Evolutionary conservation across 2,797 vertebrate species (phyloP), one percentile per base, ranked within the genome.

Genomic region (Discoglossus pictus): DNA sequence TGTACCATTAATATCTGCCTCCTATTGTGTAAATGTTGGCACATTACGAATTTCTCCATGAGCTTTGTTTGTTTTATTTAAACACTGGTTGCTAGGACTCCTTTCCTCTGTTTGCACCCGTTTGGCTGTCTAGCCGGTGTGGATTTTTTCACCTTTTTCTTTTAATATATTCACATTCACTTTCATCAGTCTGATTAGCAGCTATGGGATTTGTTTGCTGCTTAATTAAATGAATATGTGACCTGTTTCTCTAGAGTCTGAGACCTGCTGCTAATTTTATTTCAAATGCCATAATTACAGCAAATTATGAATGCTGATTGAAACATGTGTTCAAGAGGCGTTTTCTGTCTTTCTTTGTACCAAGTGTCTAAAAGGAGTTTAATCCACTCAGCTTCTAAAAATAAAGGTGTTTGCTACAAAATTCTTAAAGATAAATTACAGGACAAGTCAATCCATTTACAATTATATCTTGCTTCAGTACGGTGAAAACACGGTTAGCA

Each of bases 41-140:
- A 50, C 44, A 48, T 54, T 42, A 38, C 7, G 9, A 39, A 21
- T 42, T 25, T 17, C 16, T 16, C 12, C 59, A 34, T 40, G 11
- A 15, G 17, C 3, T 25, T n/a, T 55, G 34, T 55, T 55, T 55
- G 31, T 53, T 46, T 46, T 35, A 36, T 55, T 55, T 46, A 61
- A 69, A 55, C 48, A 55, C 31, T 13, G 25, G 59, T 61, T 69
- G 66, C 66, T 55, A 53, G 17, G 66, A 31, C 39, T 25, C 35
- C 1, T 17, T 48, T 3, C 48, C 25, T 46, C 23, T 48, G 50
- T 53, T 55, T 61, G 31, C 16, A 9, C 48, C 34, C 48, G 23
- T 25, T 10, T 3, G 21, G 35, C 59, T 46, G 36, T 43, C 31
- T 31, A 31, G 50, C 5, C 31, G 11, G n/a, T 24, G 18, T 7